Evolutionary conservation across 2,888 invertebrate genomes (phyloP).

Genomic region (Glyphotaelius pellucidus): DNA sequence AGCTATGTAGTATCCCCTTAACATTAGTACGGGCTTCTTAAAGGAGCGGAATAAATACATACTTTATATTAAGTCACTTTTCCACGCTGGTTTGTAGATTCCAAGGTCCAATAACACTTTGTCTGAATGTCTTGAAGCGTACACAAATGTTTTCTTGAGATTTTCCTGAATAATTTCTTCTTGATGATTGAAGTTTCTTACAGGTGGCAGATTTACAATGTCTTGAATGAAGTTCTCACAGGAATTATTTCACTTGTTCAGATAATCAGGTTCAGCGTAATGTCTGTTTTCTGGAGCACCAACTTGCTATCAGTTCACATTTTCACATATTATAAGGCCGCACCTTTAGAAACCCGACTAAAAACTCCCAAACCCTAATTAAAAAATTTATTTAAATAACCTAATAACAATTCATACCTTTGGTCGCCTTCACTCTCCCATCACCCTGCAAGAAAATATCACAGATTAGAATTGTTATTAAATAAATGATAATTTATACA

Average conservation of each 20-base stretch:
- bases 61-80: constrained; percentile 17
- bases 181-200: constrained; percentile 6
- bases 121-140: constrained; percentile 15
- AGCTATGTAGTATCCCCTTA: constrained; percentile 3
- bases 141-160: background rate
- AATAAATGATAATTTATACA: constrained; percentile 66
- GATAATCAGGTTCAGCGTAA: background rate
- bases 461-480: background rate
- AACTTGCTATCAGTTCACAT: background rate
- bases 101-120: background rate
- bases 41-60: constrained; percentile 45
- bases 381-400: constrained; percentile 27
- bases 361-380: constrained; percentile 29
- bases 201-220: background rate
- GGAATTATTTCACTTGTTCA: background rate
- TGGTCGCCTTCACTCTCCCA: constrained; percentile 76
- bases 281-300: background rate
- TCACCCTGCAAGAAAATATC: constrained; percentile 76
- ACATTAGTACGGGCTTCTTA: constrained; percentile 22
- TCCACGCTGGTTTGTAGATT: background rate
- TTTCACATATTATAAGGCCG: constrained; percentile 45
- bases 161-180: constrained; percentile 9
- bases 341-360: constrained; percentile 54
- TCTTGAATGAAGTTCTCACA: background rate
- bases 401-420: constrained; percentile 74